Conservation (phyloP, 1,140 invertebrate genomes). For the Aphidius gifuensis region DNA sequence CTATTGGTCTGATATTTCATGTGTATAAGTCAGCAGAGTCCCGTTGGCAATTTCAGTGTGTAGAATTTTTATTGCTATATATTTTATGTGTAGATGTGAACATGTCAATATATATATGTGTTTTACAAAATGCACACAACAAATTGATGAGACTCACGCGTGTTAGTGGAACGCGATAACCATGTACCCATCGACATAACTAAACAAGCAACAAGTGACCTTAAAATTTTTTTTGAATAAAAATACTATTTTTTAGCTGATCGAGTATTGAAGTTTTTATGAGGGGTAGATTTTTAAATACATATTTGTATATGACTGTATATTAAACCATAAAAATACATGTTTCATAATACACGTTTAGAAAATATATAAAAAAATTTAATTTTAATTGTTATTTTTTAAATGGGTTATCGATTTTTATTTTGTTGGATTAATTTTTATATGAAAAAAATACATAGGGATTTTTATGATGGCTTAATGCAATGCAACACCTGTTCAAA, state of each 20-base stretch:
- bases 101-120: too few relatives aligned
- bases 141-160: slow-evolving; percentile 18
- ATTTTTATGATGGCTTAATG: too few relatives aligned
- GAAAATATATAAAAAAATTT: too few relatives aligned
- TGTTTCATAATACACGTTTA: too few relatives aligned
- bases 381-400: too few relatives aligned
- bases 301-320: not conserved
- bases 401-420: too few relatives aligned
- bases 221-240: slow-evolving; percentile 49
- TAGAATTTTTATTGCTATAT: slow-evolving; percentile 15
- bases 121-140: slow-evolving; percentile 17
- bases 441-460: too few relatives aligned
- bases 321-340: too few relatives aligned
- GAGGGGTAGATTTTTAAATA: too few relatives aligned
- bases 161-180: slow-evolving; percentile 24
- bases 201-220: slow-evolving; percentile 55
- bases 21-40: slow-evolving; percentile 1
- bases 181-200: slow-evolving; percentile 39
- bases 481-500: too few relatives aligned
- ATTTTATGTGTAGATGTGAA: slow-evolving; percentile 16
- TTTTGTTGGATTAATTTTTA: too few relatives aligned
- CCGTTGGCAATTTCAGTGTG: slow-evolving; percentile 25
- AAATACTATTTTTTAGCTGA: slow-evolving; percentile 41
- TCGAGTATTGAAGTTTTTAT: slow-evolving; percentile 40
- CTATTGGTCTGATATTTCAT: slow-evolving; percentile 40